These are phyloP conservation scores for Podarcis lilfordi DNA, from an alignment of 2,797 vertebrate species.

Conservation along the genomic window DNA sequence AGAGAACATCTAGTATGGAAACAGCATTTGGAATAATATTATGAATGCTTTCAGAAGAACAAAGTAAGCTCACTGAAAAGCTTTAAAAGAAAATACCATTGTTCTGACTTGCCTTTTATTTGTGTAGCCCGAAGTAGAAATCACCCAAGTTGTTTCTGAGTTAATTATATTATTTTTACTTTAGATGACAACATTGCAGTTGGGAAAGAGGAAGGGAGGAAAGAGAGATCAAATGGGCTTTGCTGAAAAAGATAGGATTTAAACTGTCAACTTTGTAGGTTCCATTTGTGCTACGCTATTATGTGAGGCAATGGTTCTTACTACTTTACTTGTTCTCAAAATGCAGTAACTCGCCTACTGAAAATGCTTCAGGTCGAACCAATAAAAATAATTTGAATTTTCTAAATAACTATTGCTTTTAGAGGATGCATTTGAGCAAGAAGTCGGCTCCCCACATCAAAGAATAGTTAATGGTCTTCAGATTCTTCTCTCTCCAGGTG, in stretches of 20 bases:
- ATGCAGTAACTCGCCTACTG: background rate
- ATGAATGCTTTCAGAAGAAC: background rate
- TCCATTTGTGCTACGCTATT: background rate
- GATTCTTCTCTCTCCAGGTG: background rate
- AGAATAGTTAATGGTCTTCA: background rate
- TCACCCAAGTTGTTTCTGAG: background rate
- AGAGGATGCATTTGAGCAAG: background rate
- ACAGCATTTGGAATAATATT: background rate
- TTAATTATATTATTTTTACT: background rate
- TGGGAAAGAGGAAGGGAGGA: background rate
- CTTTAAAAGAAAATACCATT: background rate
- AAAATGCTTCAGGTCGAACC: background rate
- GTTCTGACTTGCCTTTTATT: background rate
- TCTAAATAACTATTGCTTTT: slow-evolving; percentile 4
- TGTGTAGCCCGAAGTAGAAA: background rate
- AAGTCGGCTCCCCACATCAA: background rate
- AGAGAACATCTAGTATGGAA: background rate
- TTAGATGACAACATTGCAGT: background rate
- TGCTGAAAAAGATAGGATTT: background rate
- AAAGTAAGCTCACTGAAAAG: background rate
- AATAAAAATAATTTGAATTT: slow-evolving; percentile 14
- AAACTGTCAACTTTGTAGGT: background rate
- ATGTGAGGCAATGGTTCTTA: background rate
- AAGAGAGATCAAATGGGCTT: background rate
- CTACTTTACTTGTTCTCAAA: background rate